A percentile compares a stretch with the other conserved stretches of the same genome.
phyloP scores from a whole-genome alignment of 1,140 invertebrate species.

The Cydia fagiglandana region DNA sequence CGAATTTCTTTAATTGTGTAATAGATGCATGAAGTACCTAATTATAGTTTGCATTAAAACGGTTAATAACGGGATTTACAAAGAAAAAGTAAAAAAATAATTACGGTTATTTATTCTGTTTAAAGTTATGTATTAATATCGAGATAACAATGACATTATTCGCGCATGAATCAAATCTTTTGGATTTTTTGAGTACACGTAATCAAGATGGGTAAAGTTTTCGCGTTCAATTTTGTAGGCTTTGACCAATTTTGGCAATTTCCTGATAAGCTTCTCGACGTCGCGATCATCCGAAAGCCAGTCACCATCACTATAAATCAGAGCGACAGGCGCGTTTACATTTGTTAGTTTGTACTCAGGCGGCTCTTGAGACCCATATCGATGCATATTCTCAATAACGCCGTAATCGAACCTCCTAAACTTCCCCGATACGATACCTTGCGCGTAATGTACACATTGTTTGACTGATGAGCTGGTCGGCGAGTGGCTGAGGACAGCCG shows the following conservation, averaged over 20 bases:
- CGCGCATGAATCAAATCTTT: neutral
- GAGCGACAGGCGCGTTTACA: constrained; percentile 81
- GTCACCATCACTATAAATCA: constrained; percentile 82
- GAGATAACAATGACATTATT: neutral
- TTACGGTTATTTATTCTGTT: no score
- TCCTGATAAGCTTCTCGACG: constrained; percentile 53
- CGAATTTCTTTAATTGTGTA: no score
- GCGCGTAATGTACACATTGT: constrained; percentile 86
- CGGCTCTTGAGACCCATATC: constrained; percentile 75
- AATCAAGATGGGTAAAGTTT: constrained; percentile 10
- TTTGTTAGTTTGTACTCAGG: constrained; percentile 82
- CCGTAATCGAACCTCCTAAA: constrained; percentile 75
- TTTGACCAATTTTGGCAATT: neutral
- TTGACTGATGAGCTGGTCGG: constrained; percentile 88
- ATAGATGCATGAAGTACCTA: no score
- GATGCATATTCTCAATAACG: constrained; percentile 55
- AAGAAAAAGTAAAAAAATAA: no score
- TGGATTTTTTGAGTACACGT: neutral
- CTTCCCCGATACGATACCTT: constrained; percentile 73
- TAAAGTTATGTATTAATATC: neutral
- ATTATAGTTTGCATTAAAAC: no score
- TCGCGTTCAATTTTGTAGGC: neutral
- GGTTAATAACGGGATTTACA: no score
- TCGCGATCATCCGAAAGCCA: constrained; percentile 77
- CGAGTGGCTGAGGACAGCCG: constrained; percentile 85